phyloP scores from a whole-genome alignment of 2,888 invertebrate species.

The Pseudanteris insignis region DNA sequence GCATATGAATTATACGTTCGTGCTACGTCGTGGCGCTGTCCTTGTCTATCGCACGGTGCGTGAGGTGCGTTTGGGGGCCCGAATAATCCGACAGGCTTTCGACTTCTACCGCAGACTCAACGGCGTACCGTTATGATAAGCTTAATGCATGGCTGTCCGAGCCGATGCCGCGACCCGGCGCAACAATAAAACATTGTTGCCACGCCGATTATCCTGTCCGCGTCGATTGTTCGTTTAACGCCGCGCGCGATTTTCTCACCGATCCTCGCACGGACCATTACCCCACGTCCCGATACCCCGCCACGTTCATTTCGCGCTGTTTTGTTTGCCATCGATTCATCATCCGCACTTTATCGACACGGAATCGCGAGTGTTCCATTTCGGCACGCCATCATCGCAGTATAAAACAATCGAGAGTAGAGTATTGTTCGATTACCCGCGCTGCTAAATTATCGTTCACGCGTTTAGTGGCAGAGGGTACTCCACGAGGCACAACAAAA shows the following conservation, averaged over 20 bases:
- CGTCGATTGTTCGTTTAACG: constrained; percentile 46
- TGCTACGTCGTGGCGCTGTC: too few species aligned
- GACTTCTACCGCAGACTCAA: constrained; percentile 48
- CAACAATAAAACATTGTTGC: constrained; percentile 66
- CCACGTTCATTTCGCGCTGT: neutral
- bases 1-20: too few species aligned
- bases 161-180: constrained; percentile 56
- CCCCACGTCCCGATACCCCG: too few species aligned
- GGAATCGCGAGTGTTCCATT: too few species aligned
- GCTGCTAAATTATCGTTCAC: too few species aligned
- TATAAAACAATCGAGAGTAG: too few species aligned
- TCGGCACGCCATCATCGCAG: too few species aligned
- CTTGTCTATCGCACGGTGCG: constrained; percentile 44
- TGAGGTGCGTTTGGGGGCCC: constrained; percentile 37
- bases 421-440: too few species aligned
- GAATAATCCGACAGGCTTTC: constrained; percentile 51
- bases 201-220: constrained; percentile 61
- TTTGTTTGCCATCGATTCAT: neutral
- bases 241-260: constrained; percentile 32
- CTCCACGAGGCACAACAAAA: too few species aligned
- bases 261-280: constrained; percentile 14
- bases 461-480: too few species aligned
- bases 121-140: constrained; percentile 63
- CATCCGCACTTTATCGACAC: neutral
- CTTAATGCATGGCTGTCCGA: constrained; percentile 62